Conservation (phyloP, 2,797 vertebrate species). For the Spinibarbus caldwelli region DNA sequence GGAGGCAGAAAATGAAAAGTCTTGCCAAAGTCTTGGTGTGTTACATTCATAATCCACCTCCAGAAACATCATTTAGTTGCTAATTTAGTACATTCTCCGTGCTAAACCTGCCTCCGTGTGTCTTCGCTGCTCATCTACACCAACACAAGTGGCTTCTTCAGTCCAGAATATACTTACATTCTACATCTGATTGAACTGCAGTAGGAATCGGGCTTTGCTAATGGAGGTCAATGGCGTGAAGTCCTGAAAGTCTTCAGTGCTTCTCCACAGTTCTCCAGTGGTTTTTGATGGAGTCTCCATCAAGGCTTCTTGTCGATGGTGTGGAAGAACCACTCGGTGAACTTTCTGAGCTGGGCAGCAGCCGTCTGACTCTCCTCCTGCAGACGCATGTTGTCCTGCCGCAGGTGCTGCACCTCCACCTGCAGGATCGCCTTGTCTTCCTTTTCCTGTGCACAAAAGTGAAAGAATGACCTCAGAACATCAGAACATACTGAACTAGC, state of each 20-base stretch:
- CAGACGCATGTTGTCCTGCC: conserved; percentile 95
- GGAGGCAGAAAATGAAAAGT: conserved; percentile 52
- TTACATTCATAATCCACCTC: conserved; percentile 82
- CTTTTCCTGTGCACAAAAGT: conserved; percentile 84
- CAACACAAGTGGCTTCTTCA: not conserved
- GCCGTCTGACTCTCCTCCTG: conserved; percentile 96
- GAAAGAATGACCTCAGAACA: not conserved
- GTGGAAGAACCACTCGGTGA: conserved; percentile 98
- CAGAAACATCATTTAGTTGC: conserved; percentile 22
- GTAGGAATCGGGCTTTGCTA: conserved; percentile 18
- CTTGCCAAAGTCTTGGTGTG: conserved; percentile 74
- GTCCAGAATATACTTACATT: conserved; percentile 41
- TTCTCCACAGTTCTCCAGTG: conserved; percentile 22
- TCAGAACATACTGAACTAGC: not conserved
- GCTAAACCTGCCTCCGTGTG: conserved; percentile 27
- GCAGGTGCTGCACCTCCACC: conserved; percentile 93
- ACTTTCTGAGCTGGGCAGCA: conserved; percentile 93
- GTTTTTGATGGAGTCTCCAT: conserved; percentile 35
- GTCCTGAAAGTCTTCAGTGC: not conserved
- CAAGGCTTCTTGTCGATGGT: conserved; percentile 92
- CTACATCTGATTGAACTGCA: conserved; percentile 16
- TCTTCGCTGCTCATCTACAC: not conserved
- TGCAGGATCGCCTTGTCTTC: conserved; percentile 95
- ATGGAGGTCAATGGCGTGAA: not conserved
- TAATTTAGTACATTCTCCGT: conserved; percentile 70